Conservation (phyloP, 2,113 vertebrate species). For the Polyodon spathula region DNA sequence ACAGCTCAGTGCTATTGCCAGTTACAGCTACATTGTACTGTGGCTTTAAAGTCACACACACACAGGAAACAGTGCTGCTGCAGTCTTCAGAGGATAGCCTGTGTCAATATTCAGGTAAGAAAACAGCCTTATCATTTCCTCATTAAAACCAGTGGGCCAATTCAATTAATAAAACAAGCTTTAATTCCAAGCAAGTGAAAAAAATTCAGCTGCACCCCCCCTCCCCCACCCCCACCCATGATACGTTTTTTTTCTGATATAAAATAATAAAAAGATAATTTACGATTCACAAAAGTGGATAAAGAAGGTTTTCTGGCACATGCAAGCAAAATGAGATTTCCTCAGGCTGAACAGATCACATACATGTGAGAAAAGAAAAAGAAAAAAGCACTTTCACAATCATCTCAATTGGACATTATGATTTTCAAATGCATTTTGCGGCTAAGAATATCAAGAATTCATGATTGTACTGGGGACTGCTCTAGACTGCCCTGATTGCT, state of each 20-base stretch:
- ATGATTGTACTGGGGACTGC: neutral
- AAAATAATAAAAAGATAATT: neutral
- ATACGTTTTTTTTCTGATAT: too few species aligned
- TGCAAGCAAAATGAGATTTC: neutral
- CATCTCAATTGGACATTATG: too few species aligned
- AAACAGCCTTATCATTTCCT: neutral
- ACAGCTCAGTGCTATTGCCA: too few species aligned
- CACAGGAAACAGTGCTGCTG: too few species aligned
- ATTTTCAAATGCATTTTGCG: neutral
- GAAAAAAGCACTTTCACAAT: too few species aligned
- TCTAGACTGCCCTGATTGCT: neutral
- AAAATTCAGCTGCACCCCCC: conserved; percentile 7
- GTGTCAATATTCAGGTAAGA: neutral
- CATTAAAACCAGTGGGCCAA: neutral
- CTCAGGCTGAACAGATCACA: too few species aligned
- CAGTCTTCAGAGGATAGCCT: too few species aligned
- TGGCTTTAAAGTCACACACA: too few species aligned
- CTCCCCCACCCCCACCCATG: too few species aligned
- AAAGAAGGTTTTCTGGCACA: neutral
- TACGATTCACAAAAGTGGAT: neutral
- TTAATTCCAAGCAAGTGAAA: neutral
- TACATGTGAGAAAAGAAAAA: too few species aligned
- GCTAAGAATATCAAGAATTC: neutral
- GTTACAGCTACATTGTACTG: too few species aligned
- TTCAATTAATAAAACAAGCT: conserved; percentile 4